Evolutionary conservation across 92 coral and sea anemone genomes (phyloP), one percentile per base, ranked within the genome.

Genomic region (Epizoanthus illoricatus): DNA sequence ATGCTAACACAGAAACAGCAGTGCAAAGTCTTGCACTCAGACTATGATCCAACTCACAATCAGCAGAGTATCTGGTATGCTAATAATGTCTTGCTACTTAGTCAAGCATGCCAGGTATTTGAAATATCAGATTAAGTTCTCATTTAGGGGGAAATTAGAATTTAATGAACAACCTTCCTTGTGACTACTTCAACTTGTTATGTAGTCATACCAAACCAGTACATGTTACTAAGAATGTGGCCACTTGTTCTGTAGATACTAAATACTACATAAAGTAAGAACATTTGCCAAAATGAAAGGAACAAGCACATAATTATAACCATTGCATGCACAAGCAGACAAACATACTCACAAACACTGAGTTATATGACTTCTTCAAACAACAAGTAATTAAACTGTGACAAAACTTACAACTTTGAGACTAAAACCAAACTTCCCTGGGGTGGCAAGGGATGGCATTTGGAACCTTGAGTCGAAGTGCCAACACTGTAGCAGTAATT

Each of bases 91-190:
- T 23, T 17, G 36, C 58, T 71, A 71, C 76, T 71, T 71, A 71
- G 6, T 49, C 60, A 71, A 49, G 60, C 19, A 71, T 71, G 58
- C 24, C 60, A 71, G 39, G 54, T 45, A 71, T 71, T 47, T 71
- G 13, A 71, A 71, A 47, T 71, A 71, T 71, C 76, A 71, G 76
- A 49, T 71, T 71, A 71, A 71, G 58, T 71, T 71, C 60, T 43
- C 76, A 47, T 23, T 6, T 21, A 1, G 76, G 59, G 76, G 76
- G 52, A 70, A 28, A 45, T 71, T 43, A 45, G 40, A 43, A 71
- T 47, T 43, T 20, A 71, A 71, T 49, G 59, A 47, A 24, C 59
- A 24, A 3, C n/a, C 5, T 71, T 71, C 17, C 55, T 33, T 43
- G 47, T 20, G 75, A 43, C 20, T 45, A n/a, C 76, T 16, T 71